Conservation (phyloP, 2,888 invertebrate species). For the Drosophila sordidula region DNA sequence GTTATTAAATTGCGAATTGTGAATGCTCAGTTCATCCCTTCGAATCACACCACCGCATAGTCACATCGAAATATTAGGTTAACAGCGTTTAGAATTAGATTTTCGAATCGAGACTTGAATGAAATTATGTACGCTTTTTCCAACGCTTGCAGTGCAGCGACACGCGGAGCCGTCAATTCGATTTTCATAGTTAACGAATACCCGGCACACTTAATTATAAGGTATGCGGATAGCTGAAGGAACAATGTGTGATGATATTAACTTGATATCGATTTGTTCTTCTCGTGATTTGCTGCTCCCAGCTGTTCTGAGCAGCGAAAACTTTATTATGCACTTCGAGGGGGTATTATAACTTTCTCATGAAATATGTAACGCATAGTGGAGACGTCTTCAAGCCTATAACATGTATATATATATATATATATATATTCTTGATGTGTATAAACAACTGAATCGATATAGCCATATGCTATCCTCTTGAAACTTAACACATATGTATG, state of each 20-base stretch:
- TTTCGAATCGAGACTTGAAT: slow-evolving; percentile 44
- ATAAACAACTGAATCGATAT: neutral
- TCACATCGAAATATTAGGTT: slow-evolving; percentile 32
- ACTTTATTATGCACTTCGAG: neutral
- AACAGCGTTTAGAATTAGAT: slow-evolving; percentile 53
- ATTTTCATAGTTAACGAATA: neutral
- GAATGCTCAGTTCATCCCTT: neutral
- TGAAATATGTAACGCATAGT: too few species aligned
- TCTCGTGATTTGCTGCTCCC: neutral
- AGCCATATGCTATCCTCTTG: too few species aligned
- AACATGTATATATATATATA: too few species aligned
- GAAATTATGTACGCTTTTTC: slow-evolving; percentile 24
- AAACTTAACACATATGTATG: too few species aligned
- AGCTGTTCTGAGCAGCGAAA: neutral
- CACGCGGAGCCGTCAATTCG: slow-evolving; percentile 3
- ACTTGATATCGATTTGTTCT: neutral
- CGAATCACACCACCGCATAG: slow-evolving; percentile 1
- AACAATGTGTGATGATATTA: neutral
- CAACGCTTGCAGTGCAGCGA: neutral
- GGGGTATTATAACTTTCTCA: neutral
- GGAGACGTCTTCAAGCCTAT: too few species aligned
- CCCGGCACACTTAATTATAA: neutral
- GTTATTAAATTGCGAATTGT: slow-evolving; percentile 61
- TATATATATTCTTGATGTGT: too few species aligned
- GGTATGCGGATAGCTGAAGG: neutral